A percentile compares a stretch with the other conserved stretches of the same genome.
Conservation (phyloP, 64 coral and sea anemone species). For the Trachythela sp. region DNA sequence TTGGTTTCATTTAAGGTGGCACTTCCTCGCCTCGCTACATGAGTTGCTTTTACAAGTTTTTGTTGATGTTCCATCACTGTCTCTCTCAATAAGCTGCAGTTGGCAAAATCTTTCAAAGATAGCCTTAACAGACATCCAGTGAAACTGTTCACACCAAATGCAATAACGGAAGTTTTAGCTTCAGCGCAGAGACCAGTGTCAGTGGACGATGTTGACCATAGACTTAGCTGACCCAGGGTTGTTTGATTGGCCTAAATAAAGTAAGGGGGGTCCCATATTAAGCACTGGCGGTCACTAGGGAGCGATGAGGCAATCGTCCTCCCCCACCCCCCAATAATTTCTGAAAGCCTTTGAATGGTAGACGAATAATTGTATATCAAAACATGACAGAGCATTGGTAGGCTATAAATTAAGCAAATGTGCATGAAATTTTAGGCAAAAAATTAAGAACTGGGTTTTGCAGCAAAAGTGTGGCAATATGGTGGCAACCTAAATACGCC, state of each 20-base stretch:
- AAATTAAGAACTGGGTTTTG: too few species aligned
- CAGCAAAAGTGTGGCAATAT: too few species aligned
- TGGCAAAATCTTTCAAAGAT: not conserved
- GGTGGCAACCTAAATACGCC: too few species aligned
- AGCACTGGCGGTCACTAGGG: too few species aligned
- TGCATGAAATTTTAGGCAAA: too few species aligned
- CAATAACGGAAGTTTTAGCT: not conserved
- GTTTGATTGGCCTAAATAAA: not conserved
- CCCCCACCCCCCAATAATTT: too few species aligned
- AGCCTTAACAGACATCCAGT: not conserved
- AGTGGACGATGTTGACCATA: not conserved
- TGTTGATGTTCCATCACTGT: not conserved
- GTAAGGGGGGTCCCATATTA: too few species aligned
- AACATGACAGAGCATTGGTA: too few species aligned
- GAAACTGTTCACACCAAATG: not conserved
- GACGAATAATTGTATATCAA: too few species aligned
- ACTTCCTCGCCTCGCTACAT: not conserved
- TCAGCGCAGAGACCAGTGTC: not conserved
- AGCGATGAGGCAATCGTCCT: too few species aligned
- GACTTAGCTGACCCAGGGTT: not conserved
- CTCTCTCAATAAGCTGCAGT: not conserved
- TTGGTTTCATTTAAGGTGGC: not conserved
- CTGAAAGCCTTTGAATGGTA: too few species aligned
- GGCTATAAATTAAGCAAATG: too few species aligned
- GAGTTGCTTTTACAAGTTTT: not conserved